Conservation (phyloP, 2,113 vertebrate genomes). For the Aplodontia rufa region DNA sequence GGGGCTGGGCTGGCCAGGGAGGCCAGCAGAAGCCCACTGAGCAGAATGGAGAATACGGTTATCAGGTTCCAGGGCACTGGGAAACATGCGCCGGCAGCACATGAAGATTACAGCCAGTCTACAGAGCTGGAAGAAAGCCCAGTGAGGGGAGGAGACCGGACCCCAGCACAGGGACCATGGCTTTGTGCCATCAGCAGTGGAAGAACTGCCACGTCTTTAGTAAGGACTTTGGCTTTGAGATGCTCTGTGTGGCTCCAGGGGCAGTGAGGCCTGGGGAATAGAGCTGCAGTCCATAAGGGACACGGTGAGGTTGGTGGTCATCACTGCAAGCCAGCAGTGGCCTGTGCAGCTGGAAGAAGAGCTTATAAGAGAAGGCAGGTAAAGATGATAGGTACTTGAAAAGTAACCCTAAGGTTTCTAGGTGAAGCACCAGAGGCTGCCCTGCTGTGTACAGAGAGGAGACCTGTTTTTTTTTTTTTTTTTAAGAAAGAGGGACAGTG, state of each 20-base stretch:
- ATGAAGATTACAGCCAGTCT: not conserved
- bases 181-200: not conserved
- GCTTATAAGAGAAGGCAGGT: not conserved
- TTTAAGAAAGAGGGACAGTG: too few species aligned
- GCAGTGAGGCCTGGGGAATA: not conserved
- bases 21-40: too few species aligned
- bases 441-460: accelerated
- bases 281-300: not conserved
- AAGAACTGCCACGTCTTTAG: not conserved
- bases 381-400: not conserved
- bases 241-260: not conserved
- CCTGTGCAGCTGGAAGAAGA: not conserved
- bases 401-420: not conserved
- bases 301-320: not conserved
- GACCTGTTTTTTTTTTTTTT: too few species aligned
- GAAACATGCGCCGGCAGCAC: accelerated
- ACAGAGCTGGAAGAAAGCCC: not conserved
- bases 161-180: accelerated
- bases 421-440: not conserved
- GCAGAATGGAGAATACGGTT: not conserved
- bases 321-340: accelerated
- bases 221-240: not conserved
- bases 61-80: not conserved
- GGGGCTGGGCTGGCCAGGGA: not conserved
- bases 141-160: not conserved